A percentile compares a stretch with the other conserved stretches of the same genome.
phyloP scores from a whole-genome alignment of 2,797 vertebrate species.

The Potorous gilbertii region DNA sequence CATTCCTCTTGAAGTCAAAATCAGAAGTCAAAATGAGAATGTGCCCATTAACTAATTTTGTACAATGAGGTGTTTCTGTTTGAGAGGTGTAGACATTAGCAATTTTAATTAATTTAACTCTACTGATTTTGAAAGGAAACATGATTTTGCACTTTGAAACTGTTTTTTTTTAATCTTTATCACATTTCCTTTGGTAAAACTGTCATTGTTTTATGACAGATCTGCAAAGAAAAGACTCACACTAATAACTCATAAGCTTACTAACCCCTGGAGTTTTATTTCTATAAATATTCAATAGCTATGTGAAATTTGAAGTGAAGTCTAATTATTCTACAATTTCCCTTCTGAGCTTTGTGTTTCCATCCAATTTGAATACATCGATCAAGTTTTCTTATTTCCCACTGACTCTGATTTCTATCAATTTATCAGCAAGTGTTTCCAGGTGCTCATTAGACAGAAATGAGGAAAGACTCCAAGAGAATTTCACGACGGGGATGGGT shows the following conservation, averaged over 20 bases:
- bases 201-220: neutral
- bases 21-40: neutral
- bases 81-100: neutral
- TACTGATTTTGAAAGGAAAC: neutral
- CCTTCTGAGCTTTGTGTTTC: neutral
- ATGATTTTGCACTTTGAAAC: neutral
- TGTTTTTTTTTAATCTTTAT: neutral
- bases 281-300: neutral
- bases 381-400: constrained; percentile 12
- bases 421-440: neutral
- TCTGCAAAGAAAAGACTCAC: neutral
- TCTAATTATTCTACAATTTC: neutral
- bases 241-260: neutral
- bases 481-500: neutral
- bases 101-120: neutral
- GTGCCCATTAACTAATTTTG: neutral
- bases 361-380: neutral
- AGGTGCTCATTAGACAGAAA: constrained; percentile 2
- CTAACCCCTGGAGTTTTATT: neutral
- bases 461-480: constrained; percentile 32
- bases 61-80: neutral
- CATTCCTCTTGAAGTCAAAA: neutral
- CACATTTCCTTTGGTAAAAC: neutral
- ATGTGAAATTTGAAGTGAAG: neutral
- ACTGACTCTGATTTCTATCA: constrained; percentile 10